phyloP scores from a whole-genome alignment of 1,140 invertebrate species.

The Microplitis demolitor region DNA sequence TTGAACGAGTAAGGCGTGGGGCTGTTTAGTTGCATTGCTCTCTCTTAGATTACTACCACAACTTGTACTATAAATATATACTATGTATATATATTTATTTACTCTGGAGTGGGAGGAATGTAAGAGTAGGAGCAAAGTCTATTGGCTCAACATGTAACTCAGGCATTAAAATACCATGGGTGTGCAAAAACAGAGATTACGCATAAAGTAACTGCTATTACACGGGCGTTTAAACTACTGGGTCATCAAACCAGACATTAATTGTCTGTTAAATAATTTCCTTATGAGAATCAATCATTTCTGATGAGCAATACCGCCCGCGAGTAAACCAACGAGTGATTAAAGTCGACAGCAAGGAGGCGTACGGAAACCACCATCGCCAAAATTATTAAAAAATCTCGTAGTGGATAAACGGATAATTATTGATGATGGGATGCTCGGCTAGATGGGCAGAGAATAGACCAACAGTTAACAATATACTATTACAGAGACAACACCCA shows the following conservation, averaged over 20 bases:
- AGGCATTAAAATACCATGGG: not conserved
- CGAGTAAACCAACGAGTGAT: not conserved
- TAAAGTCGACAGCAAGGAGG: not conserved
- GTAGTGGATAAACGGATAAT: not conserved
- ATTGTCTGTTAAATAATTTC: not conserved
- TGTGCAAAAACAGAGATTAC: conserved; percentile 9
- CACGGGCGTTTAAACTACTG: conserved; percentile 42
- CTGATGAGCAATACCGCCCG: not conserved
- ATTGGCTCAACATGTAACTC: not conserved
- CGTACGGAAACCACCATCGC: not conserved
- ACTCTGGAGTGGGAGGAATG: not conserved
- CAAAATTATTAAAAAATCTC: too few species aligned
- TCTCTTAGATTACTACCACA: conserved; percentile 19
- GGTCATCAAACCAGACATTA: too few species aligned
- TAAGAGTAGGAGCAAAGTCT: not conserved
- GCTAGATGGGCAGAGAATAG: not conserved
- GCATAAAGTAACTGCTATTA: conserved; percentile 30
- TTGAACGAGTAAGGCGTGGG: conserved; percentile 51
- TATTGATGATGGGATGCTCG: not conserved
- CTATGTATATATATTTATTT: not conserved
- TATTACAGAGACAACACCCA: conserved; percentile 4
- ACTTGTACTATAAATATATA: not conserved
- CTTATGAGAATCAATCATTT: not conserved
- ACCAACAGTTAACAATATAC: not conserved
- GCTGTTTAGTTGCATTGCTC: conserved; percentile 29